Evolutionary conservation across 2,888 invertebrate species (phyloP).

Genomic region (Eupeodes latifasciatus): DNA sequence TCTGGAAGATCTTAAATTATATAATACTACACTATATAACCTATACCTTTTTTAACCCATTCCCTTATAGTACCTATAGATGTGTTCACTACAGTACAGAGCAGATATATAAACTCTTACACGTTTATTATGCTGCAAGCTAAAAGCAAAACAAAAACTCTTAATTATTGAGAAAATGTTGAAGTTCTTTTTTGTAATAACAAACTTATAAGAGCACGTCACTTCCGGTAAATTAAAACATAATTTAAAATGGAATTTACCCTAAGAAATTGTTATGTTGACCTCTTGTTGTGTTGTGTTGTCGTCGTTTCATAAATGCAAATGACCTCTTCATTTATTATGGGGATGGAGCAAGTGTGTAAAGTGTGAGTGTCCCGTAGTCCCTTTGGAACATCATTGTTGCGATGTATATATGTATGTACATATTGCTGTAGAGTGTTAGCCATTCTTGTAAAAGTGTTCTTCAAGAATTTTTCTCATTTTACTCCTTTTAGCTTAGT

Average conservation of each 20-base stretch:
- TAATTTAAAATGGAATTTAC: constrained; percentile 54
- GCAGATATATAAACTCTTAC: not conserved
- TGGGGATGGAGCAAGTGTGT: too few species aligned
- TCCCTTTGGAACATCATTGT: constrained; percentile 11
- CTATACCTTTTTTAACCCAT: too few species aligned
- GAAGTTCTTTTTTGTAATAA: constrained; percentile 44
- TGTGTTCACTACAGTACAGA: too few species aligned
- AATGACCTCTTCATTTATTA: constrained; percentile 51
- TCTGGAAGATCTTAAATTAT: not conserved
- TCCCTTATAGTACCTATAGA: too few species aligned
- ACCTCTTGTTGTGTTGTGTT: constrained; percentile 62
- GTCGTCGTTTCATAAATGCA: constrained; percentile 58
- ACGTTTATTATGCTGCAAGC: not conserved
- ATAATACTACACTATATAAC: too few species aligned
- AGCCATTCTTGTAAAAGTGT: constrained; percentile 55
- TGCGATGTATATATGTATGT: not conserved
- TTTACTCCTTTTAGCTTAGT: constrained; percentile 26
- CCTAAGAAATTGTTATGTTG: constrained; percentile 50
- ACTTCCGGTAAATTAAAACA: constrained; percentile 66
- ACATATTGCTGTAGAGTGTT: constrained; percentile 18
- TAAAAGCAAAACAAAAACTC: constrained; percentile 35
- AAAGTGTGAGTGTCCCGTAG: constrained; percentile 13
- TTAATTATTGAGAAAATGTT: constrained; percentile 65
- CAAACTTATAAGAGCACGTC: constrained; percentile 49
- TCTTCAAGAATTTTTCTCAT: constrained; percentile 58